Evolutionary conservation across 2,888 invertebrate genomes (phyloP), one percentile per base, ranked within the genome.

Genomic region (Choreutis nemorana): DNA sequence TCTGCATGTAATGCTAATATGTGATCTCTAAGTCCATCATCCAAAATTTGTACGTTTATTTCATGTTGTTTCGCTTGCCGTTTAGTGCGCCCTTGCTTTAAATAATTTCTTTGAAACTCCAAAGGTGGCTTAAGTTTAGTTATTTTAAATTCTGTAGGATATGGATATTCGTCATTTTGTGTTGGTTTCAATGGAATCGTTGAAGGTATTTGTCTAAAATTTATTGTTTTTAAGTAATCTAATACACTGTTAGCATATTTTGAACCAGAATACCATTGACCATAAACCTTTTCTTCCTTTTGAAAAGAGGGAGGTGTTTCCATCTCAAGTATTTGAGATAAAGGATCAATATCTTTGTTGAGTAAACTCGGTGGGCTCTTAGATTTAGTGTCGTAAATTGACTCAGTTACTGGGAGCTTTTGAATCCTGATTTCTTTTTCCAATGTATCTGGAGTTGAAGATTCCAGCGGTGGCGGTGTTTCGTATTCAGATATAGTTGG

Each of bases 181-280:
- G n/a, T n/a, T n/a, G n/a, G n/a, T n/a, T n/a, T n/a, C n/a, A 72
- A 34, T 8, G 64, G 62, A 38, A 70, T 58, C 8, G 68, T 70
- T 32, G 55, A 38, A 2, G 66, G 67, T 3, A 62, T 35, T 42
- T 51, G 63, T 26, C 44, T 56, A 25, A 53, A 50, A 31, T 68
- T 66, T 1, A 61, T 62, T 32, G 47, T 64, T 52, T 71, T 73
- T 1, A 78, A 39, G 41, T 71, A 71, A 48, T 70, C 65, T 35
- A 75, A 50, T 12, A 75, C 72, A 31, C 42, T 66, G 1, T 61
- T 61, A 7, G 70, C 70, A 43, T 65, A 72, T 40, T 63, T 67
- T 1, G 70, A 61, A 41, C 61, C 60, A 4, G 64, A n/a, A n/a
- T n/a, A 62, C 71, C 71, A 71, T 37, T 72, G 70, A 2, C 68